Evolutionary conservation across 2,888 invertebrate species (phyloP).

Genomic region (Troides oblongomaculatus): DNA sequence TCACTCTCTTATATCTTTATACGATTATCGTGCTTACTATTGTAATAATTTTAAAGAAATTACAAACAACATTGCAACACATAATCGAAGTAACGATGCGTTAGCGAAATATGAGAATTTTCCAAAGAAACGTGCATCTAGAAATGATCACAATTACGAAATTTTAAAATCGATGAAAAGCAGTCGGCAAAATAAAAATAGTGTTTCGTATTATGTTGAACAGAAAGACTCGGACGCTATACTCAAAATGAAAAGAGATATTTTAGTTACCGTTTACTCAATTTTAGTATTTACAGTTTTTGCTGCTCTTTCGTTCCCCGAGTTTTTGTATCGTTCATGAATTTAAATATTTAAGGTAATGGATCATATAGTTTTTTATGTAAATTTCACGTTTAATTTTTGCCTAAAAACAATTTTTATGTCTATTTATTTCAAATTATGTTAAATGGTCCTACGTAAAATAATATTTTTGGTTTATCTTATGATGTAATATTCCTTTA

Average conservation of each 20-base stretch:
- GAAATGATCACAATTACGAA: constrained; percentile 1
- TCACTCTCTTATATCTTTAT: constrained; percentile 45
- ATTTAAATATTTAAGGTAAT: background rate
- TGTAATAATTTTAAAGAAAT: constrained; percentile 39
- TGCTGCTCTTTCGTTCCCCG: constrained; percentile 67
- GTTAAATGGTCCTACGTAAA: background rate
- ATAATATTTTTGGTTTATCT: background rate
- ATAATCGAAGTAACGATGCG: background rate
- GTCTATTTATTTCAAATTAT: background rate
- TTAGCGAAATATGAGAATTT: background rate
- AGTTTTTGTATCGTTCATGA: constrained; percentile 41
- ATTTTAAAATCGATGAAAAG: background rate
- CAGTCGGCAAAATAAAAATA: background rate
- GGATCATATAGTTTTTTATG: background rate
- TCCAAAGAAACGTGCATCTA: constrained; percentile 3
- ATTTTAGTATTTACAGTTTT: constrained; percentile 68
- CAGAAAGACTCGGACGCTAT: constrained; percentile 45
- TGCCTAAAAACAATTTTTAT: background rate
- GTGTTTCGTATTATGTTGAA: background rate
- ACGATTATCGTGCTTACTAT: constrained; percentile 40
- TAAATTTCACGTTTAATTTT: constrained; percentile 5
- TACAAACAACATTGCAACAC: background rate
- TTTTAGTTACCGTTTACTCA: constrained; percentile 69
- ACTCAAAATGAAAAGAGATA: constrained; percentile 64
- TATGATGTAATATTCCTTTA: background rate